Conservation (phyloP, 1,140 invertebrate species). For the Caenorhabditis brenneri region DNA sequence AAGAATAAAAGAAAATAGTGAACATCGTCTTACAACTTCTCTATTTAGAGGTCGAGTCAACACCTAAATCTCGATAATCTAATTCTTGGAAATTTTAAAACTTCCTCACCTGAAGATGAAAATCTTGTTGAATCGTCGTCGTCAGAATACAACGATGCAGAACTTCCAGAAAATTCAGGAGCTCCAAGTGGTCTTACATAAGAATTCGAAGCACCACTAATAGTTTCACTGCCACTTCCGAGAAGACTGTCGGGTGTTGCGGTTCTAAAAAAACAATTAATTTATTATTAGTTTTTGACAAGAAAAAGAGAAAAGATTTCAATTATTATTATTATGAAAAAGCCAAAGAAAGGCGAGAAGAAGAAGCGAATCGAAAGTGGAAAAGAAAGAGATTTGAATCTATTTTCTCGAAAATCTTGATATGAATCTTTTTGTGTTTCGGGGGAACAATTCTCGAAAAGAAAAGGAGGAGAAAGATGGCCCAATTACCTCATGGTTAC, state of each 20-base stretch:
- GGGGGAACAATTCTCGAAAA: not conserved
- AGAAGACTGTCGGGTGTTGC: constrained; percentile 7
- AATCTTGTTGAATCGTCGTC: constrained; percentile 32
- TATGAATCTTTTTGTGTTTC: constrained; percentile 31
- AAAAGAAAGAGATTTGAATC: constrained; percentile 13
- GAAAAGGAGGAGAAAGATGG: constrained; percentile 8
- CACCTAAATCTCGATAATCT: too few relatives aligned
- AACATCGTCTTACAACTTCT: too few relatives aligned
- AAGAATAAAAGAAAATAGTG: too few relatives aligned
- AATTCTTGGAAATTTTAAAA: not conserved
- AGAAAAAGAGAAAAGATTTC: not conserved
- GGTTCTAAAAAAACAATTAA: not conserved
- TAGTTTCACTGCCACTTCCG: constrained; percentile 28
- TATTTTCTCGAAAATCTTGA: constrained; percentile 27
- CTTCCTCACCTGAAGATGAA: not conserved
- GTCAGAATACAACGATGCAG: constrained; percentile 16
- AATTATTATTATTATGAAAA: constrained; percentile 40
- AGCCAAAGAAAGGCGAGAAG: not conserved
- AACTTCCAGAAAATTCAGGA: constrained; percentile 19
- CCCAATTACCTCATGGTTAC: constrained; percentile 36
- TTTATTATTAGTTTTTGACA: not conserved
- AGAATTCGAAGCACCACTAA: not conserved
- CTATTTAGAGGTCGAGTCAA: too few relatives aligned
- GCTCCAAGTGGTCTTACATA: not conserved
- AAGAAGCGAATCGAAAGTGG: constrained; percentile 24